These are phyloP conservation scores for Melanotus villosus DNA, from an alignment of 2,888 invertebrate genomes.

Conservation along the genomic window DNA sequence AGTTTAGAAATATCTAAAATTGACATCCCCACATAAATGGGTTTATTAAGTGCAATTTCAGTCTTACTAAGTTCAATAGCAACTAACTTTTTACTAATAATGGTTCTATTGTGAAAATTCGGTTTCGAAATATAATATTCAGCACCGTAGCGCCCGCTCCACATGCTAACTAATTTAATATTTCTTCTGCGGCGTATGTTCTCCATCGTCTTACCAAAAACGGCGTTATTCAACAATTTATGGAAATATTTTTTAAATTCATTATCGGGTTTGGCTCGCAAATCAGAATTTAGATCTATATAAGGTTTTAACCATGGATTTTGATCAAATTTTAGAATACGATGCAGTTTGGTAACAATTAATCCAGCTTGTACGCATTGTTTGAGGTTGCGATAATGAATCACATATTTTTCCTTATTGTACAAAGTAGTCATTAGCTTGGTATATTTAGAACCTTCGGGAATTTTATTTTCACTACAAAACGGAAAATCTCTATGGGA, in stretches of 20 bases:
- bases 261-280: background rate
- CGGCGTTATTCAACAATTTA: too few relatives aligned
- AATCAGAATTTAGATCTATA: too few relatives aligned
- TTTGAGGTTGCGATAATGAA: conserved; percentile 53
- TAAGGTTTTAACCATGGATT: conserved; percentile 1
- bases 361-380: conserved; percentile 53
- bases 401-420: too few relatives aligned
- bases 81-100: too few relatives aligned
- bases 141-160: too few relatives aligned
- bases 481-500: conserved; percentile 48
- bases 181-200: too few relatives aligned
- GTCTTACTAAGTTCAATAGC: conserved; percentile 43
- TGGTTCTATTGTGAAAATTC: conserved; percentile 7
- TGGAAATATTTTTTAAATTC: background rate
- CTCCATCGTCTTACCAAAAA: too few relatives aligned
- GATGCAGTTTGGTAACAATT: conserved; percentile 55
- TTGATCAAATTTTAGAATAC: conserved; percentile 35
- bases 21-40: conserved; percentile 50
- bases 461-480: too few relatives aligned
- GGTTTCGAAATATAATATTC: too few relatives aligned
- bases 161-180: too few relatives aligned
- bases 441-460: conserved; percentile 53
- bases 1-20: conserved; percentile 52
- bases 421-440: conserved; percentile 43
- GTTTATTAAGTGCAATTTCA: conserved; percentile 49